phyloP scores from a whole-genome alignment of 2,113 vertebrate genomes.

The Oncorhynchus clarkii region DNA sequence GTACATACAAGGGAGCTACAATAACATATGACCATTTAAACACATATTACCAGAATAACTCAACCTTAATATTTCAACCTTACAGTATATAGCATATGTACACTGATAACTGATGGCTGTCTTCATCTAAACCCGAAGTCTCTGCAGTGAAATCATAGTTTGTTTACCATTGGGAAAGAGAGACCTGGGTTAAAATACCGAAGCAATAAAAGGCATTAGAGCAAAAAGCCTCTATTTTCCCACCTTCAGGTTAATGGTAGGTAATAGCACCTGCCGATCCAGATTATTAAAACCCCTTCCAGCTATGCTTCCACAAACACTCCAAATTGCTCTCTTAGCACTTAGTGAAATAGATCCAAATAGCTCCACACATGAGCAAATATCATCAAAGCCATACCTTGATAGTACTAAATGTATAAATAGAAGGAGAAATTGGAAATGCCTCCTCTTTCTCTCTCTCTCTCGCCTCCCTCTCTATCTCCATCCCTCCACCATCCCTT shows the following conservation, averaged over 20 bases:
- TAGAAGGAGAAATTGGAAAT: slow-evolving; percentile 44
- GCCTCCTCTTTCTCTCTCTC: slow-evolving; percentile 26
- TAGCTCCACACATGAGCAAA: slow-evolving; percentile 23
- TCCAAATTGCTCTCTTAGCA: slow-evolving; percentile 23
- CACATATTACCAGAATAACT: too few species aligned
- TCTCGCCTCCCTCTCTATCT: slow-evolving; percentile 7
- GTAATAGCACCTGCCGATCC: slow-evolving; percentile 43
- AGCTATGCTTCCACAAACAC: slow-evolving; percentile 26
- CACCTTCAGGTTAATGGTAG: slow-evolving; percentile 41
- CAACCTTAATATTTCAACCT: too few species aligned
- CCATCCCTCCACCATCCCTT: slow-evolving; percentile 5
- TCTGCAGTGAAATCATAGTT: slow-evolving; percentile 33
- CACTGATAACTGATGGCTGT: slow-evolving; percentile 54
- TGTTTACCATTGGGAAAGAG: slow-evolving; percentile 51
- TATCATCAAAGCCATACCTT: slow-evolving; percentile 51
- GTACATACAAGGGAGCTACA: too few species aligned
- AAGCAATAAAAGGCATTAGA: slow-evolving; percentile 45
- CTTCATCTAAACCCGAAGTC: slow-evolving; percentile 39
- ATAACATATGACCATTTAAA: too few species aligned
- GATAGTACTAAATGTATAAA: slow-evolving; percentile 44
- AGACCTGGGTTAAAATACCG: slow-evolving; percentile 29
- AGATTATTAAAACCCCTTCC: background rate
- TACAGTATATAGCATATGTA: slow-evolving; percentile 8
- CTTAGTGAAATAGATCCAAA: slow-evolving; percentile 19
- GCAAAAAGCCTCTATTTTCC: slow-evolving; percentile 21